Base-by-base conservation (phyloP, 2,888 invertebrate genomes). In the Polymixis flavicincta region DNA sequence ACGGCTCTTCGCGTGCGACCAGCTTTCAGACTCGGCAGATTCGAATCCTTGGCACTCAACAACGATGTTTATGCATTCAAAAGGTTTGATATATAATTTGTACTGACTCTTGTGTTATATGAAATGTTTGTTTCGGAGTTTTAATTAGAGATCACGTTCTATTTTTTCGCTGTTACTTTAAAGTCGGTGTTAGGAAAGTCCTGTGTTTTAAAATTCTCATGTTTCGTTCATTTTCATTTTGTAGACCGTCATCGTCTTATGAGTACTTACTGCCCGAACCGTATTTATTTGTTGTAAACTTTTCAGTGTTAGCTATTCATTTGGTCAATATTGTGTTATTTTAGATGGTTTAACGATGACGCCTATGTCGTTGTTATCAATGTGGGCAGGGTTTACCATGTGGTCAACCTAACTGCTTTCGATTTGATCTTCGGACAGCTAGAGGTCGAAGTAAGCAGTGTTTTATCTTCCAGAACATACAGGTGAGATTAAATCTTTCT, bases 351-450 rank as follows among this genome's bases (percentile, higher is more conserved):
- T 78, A 94, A 95, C 28, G 96, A 96, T 65, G 96, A 96, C 52
- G 91, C 96, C 0, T 94, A 97, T 72, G 87, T 97, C 2, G 93
- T 97, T 2, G 92, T 97, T 0, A 95, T 97, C 83, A 98, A 98
- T 90, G 92, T 97, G 1, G 97, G 97, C 0, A 92, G 92, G 64
- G 87, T 93, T 1, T 93, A 96, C 28, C 96, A 97, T 83, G 90
- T 93, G 2, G 96, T 98, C 13, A 96, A 97, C 92, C 90, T 97
- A 78, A 95, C 96, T 0, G 93, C 91, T 4, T 96, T 97, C 60
- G 95, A 96, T 60, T 90, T 97, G 61, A 91, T 96, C 32, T 96
- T 97, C n/a, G 93, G 96, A 0, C 93, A 95, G 69, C 84, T 97
- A 25, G 95, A 96, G 54, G 96, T 97, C 0, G 97, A 97, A 89